These are phyloP conservation scores for Apostichopus leukothele DNA, from an alignment of 53 echinoderm and acorn worm genomes.

Conservation along the genomic window DNA sequence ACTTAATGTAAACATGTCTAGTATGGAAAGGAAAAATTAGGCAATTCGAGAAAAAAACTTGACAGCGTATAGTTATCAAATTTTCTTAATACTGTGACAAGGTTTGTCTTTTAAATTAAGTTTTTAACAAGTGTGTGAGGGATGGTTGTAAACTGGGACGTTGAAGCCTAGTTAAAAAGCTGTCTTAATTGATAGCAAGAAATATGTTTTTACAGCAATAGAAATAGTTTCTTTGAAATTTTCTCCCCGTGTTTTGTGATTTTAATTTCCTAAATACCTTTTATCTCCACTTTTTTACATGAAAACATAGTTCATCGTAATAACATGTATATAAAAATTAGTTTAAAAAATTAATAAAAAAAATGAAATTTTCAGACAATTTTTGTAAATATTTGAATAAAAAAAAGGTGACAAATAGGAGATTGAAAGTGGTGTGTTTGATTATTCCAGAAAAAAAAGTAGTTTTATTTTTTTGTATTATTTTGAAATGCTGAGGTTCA, in stretches of 20 bases:
- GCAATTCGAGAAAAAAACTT: background rate
- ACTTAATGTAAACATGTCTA: background rate
- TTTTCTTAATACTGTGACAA: background rate
- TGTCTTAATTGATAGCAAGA: background rate
- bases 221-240: background rate
- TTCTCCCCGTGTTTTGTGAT: background rate
- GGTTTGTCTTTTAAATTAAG: background rate
- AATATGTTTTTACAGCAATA: background rate
- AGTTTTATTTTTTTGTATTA: background rate
- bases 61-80: background rate
- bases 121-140: background rate
- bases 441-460: background rate
- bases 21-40: background rate
- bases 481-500: background rate
- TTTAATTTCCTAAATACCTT: background rate
- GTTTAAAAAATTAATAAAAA: background rate
- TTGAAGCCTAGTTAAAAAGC: no score
- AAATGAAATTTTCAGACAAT: background rate
- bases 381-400: background rate
- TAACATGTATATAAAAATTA: no score
- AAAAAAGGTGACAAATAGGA: background rate
- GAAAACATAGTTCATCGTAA: no score
- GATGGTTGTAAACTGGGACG: no score
- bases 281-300: no score
- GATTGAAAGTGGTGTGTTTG: background rate